Percentiles rank a stretch among this genome's conserved stretches.
Conservation (phyloP, 2,888 invertebrate species). For the Meiosimyza platycephala region DNA sequence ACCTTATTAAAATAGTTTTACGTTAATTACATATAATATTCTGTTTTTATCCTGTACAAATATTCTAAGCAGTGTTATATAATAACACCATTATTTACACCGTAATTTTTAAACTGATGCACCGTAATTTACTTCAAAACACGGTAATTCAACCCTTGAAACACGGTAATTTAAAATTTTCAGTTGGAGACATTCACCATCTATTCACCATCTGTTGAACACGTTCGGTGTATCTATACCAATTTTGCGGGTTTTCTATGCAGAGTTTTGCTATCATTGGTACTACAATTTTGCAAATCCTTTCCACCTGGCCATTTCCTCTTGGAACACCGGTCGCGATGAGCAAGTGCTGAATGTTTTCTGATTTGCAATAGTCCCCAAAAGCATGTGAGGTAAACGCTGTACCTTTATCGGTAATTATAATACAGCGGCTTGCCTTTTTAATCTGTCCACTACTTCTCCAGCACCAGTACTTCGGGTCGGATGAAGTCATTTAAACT, state of each 20-base stretch:
- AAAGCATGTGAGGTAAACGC: conserved; percentile 61
- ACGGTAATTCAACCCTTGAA: too few species aligned
- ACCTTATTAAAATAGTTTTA: too few species aligned
- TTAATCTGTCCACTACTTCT: neutral
- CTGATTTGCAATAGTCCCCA: conserved; percentile 51
- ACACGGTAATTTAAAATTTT: too few species aligned
- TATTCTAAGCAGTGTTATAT: too few species aligned
- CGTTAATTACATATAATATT: too few species aligned
- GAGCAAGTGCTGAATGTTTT: conserved; percentile 53
- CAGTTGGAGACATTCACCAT: too few species aligned
- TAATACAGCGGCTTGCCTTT: conserved; percentile 17
- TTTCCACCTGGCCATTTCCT: conserved; percentile 60
- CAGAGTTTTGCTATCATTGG: conserved; percentile 58
- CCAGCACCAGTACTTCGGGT: too few species aligned
- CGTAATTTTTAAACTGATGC: too few species aligned
- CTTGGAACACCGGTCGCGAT: conserved; percentile 52
- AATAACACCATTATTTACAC: too few species aligned
- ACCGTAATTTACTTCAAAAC: too few species aligned
- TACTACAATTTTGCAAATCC: conserved; percentile 54
- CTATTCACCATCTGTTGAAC: conserved; percentile 30
- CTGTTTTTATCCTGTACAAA: too few species aligned
- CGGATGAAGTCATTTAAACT: too few species aligned
- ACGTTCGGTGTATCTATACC: conserved; percentile 50
- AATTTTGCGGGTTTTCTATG: conserved; percentile 51
- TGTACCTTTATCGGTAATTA: conserved; percentile 59